Evolutionary conservation across 2,797 vertebrate genomes (phyloP).

Genomic region (Echeneis naucrates): DNA sequence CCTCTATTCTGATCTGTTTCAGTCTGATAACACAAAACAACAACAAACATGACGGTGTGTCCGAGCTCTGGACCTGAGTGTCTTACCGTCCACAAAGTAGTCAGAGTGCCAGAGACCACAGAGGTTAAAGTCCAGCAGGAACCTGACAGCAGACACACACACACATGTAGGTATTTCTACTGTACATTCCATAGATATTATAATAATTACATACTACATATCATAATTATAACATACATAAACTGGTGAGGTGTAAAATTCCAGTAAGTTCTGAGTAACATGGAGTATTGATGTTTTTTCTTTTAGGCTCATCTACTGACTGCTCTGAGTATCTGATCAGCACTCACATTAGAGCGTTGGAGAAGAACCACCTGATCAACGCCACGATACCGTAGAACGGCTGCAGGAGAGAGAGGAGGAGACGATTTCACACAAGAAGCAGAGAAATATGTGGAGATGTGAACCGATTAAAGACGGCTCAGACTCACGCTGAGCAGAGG

Average conservation of each 20-base stretch:
- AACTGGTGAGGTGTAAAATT: too few relatives aligned
- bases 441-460: too few relatives aligned
- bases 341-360: conserved; percentile 80
- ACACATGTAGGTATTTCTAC: too few relatives aligned
- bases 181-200: too few relatives aligned
- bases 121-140: conserved; percentile 84
- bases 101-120: conserved; percentile 85
- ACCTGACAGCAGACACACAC: conserved; percentile 67
- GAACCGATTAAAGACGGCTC: too few relatives aligned
- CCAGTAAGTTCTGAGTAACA: too few relatives aligned
- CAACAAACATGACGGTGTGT: too few relatives aligned
- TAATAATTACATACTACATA: too few relatives aligned
- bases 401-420: conserved; percentile 45
- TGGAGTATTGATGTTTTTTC: too few relatives aligned
- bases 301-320: too few relatives aligned
- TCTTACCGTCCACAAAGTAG: conserved; percentile 82
- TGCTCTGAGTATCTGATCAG: too few relatives aligned
- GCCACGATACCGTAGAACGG: conserved; percentile 76
- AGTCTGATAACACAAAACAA: neutral
- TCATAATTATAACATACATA: too few relatives aligned
- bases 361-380: conserved; percentile 78
- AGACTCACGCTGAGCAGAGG: conserved; percentile 90
- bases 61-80: neutral
- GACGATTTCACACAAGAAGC: neutral
- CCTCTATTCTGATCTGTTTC: neutral